Evolutionary conservation across 2,113 vertebrate genomes (phyloP), one percentile per base, ranked within the genome.

Genomic region (Seriola rivoliana): DNA sequence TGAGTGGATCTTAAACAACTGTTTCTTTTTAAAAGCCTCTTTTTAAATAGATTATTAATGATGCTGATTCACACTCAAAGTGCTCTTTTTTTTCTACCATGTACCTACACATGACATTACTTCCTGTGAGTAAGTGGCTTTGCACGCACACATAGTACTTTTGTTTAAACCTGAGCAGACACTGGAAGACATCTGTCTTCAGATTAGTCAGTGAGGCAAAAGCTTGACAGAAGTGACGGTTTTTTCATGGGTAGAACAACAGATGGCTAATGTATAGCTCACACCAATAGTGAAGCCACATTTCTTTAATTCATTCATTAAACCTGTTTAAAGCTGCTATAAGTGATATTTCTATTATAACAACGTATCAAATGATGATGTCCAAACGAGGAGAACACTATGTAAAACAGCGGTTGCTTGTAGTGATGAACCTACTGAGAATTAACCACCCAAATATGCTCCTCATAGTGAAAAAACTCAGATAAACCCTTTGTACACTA

Each of bases 41-140:
- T 72, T 80, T 67, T 23, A 40, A 75, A 40, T 69, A 50, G 79
- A 84, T 83, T 34, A 73, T 16, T 74, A 63, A 80, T 74, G n/a
- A 72, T 10, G 29, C 62, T 75, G 71, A 80, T 75, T 78, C 46
- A 71, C 40, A 11, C 4, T 70, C 64, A 34, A 10, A 59, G 46
- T 29, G 5, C 29, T 69, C 14, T 40, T 11, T 86, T 69, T 12
- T 59, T 68, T 52, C 46, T 17, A 42, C n/a, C 50, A 63, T 2
- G 5, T 19, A 60, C 57, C 38, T 74, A 57, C 34, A 62, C 46
- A 50, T 12, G 29, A 17, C 52, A 57, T 68, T 12, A 69, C 42
- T 84, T 78, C 29, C 21, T 75, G 19, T 44, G 40, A 78, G 46
- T 52, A 13, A 50, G 46, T 50, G 58, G 29, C 60, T 79, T 19